A percentile compares a stretch with the other conserved stretches of the same genome.
Evolutionary conservation across 2,797 vertebrate genomes (phyloP).

Genomic region (Neomorphus geoffroyi): DNA sequence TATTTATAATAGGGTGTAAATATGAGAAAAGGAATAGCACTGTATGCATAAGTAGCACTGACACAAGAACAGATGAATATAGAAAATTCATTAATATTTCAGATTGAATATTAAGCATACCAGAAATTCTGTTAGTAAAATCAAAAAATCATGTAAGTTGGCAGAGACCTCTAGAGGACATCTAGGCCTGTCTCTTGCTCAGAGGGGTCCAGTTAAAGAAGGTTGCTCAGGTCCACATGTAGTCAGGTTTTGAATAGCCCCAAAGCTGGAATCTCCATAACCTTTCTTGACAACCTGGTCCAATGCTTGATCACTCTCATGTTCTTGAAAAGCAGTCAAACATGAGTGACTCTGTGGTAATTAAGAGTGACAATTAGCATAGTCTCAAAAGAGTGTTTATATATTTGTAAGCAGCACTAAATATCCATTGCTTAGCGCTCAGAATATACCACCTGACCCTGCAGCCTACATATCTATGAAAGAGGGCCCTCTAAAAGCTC

Average conservation of each 20-base stretch:
- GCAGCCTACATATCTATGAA: neutral
- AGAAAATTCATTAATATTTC: neutral
- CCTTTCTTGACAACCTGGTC: neutral
- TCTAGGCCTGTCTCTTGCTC: accelerated
- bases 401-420: neutral
- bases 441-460: neutral
- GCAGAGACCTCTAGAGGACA: neutral
- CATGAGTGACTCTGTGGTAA: neutral
- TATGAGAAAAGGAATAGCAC: neutral
- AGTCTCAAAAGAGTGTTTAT: neutral
- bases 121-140: neutral
- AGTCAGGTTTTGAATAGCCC: neutral
- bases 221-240: neutral
- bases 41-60: neutral
- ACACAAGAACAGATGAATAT: neutral
- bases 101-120: neutral
- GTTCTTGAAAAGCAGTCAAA: neutral
- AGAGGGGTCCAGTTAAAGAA: neutral
- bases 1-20: neutral
- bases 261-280: neutral
- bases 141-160: neutral
- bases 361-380: neutral
- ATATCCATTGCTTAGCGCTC: neutral
- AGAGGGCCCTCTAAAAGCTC: neutral
- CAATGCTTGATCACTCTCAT: neutral